Evolutionary conservation across 2,797 vertebrate species (phyloP).

Genomic region (Chaetophractus vellerosus): DNA sequence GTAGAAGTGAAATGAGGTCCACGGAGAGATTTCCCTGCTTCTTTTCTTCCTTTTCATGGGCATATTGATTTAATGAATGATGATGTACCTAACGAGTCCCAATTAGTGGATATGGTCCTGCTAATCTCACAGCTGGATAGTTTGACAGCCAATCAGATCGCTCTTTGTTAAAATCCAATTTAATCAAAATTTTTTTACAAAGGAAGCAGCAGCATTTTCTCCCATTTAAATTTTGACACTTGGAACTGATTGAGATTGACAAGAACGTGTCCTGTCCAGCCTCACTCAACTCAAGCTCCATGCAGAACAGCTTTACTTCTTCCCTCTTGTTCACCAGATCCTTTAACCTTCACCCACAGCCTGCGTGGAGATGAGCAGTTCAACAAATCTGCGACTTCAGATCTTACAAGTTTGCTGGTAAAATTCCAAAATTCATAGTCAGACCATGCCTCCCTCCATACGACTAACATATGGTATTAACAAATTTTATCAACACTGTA

Average conservation of each 20-base stretch:
- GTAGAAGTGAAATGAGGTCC: background rate
- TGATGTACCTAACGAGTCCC: slow-evolving; percentile 60
- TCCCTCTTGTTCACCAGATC: background rate
- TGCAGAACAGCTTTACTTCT: slow-evolving; percentile 60
- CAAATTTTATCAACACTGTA: slow-evolving; percentile 86
- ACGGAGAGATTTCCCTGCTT: slow-evolving; percentile 9
- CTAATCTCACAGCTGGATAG: slow-evolving; percentile 71
- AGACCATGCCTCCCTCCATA: slow-evolving; percentile 85
- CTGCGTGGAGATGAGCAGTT: slow-evolving; percentile 74
- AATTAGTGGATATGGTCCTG: slow-evolving; percentile 39
- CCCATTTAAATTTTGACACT: background rate
- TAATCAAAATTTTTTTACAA: slow-evolving; percentile 34
- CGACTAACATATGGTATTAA: slow-evolving; percentile 89
- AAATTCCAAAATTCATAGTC: slow-evolving; percentile 87
- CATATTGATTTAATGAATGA: slow-evolving; percentile 73
- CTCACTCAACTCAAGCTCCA: background rate
- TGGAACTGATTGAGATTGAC: slow-evolving; percentile 71
- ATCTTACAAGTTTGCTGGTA: slow-evolving; percentile 87
- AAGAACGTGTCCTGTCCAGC: slow-evolving; percentile 62
- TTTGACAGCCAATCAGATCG: slow-evolving; percentile 71
- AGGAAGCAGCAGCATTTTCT: slow-evolving; percentile 8
- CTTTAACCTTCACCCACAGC: slow-evolving; percentile 71
- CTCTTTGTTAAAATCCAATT: slow-evolving; percentile 70
- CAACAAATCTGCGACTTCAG: slow-evolving; percentile 81
- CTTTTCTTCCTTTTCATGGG: slow-evolving; percentile 36